A percentile compares a stretch with the other conserved stretches of the same genome.
These are phyloP conservation scores for Cataglyphis rosenhaueri DNA, from an alignment of 2,888 invertebrate genomes.

Conservation along the genomic window DNA sequence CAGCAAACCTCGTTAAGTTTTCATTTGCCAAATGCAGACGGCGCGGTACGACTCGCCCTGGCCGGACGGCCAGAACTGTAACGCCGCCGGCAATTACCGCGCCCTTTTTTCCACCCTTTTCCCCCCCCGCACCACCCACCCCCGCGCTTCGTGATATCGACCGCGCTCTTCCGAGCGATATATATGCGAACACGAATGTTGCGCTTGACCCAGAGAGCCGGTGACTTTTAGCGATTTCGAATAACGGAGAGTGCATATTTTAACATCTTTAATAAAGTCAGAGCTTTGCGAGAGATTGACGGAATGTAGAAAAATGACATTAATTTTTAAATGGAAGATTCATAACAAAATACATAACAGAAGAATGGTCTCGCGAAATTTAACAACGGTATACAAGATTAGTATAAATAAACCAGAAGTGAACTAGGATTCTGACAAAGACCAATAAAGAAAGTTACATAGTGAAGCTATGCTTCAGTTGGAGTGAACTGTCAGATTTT, in stretches of 20 bases:
- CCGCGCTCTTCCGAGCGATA: background rate
- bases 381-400: background rate
- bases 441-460: conserved; percentile 42
- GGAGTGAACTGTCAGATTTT: conserved; percentile 40
- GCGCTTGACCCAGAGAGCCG: background rate
- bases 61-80: conserved; percentile 54
- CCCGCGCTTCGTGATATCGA: conserved; percentile 41
- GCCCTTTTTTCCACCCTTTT: conserved; percentile 13
- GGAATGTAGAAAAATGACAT: background rate
- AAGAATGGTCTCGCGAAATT: background rate
- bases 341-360: background rate
- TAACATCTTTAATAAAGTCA: background rate
- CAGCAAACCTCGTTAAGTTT: conserved; percentile 82
- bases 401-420: background rate
- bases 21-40: conserved; percentile 80
- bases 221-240: background rate
- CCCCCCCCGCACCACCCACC: background rate
- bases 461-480: conserved; percentile 9
- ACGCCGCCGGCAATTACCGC: conserved; percentile 55
- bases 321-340: background rate
- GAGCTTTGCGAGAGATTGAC: background rate
- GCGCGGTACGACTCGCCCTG: conserved; percentile 56
- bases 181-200: background rate
- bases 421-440: background rate
- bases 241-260: background rate